phyloP scores from a whole-genome alignment of 2,113 vertebrate species.

The Motacilla tschutschensis region DNA sequence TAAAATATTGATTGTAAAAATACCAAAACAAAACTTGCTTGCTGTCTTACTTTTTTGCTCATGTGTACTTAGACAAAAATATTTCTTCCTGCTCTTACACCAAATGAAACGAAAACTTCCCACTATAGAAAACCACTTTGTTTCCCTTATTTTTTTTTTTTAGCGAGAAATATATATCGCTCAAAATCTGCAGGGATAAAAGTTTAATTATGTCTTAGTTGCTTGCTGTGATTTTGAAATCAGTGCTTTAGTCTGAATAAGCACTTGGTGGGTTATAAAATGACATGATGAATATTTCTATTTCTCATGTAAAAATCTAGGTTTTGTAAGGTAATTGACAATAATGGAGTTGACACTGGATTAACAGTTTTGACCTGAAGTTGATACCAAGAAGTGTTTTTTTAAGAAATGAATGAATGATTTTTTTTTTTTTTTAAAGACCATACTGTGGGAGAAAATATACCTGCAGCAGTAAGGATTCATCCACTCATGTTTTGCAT shows the following conservation, averaged over 20 bases:
- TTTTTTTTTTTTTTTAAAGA: not conserved
- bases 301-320: conserved; percentile 62
- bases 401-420: conserved; percentile 41
- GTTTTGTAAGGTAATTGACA: conserved; percentile 67
- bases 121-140: conserved; percentile 36
- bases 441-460: conserved; percentile 7
- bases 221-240: conserved; percentile 76
- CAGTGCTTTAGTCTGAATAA: conserved; percentile 69
- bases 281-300: conserved; percentile 64
- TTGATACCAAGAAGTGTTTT: conserved; percentile 36
- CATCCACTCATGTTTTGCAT: not conserved
- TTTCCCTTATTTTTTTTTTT: not conserved
- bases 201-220: conserved; percentile 76
- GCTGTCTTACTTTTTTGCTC: conserved; percentile 26
- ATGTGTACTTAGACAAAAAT: not conserved
- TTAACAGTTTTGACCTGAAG: conserved; percentile 66
- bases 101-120: conserved; percentile 49
- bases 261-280: conserved; percentile 66
- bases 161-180: not conserved
- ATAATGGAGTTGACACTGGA: conserved; percentile 68
- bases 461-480: conserved; percentile 27
- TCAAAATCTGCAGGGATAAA: conserved; percentile 69
- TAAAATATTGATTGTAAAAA: conserved; percentile 44
- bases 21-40: conserved; percentile 12
- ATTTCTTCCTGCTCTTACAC: not conserved